Evolutionary conservation across 2,113 vertebrate species (phyloP).

Genomic region (Otocyon megalotis): DNA sequence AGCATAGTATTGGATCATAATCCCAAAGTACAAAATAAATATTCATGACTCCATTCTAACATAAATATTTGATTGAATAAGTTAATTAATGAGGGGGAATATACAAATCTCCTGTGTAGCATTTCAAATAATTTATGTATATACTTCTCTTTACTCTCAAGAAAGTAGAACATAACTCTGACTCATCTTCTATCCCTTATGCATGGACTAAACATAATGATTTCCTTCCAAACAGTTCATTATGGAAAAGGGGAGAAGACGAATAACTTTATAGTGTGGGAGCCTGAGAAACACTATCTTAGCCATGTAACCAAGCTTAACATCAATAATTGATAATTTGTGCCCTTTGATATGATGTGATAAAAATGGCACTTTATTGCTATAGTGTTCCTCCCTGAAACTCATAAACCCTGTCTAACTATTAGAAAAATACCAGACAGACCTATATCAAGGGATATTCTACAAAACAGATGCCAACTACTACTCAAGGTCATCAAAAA

Average conservation of each 20-base stretch:
- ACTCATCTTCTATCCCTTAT: not conserved
- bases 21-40: not conserved
- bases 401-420: not conserved
- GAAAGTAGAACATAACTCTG: not conserved
- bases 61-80: not conserved
- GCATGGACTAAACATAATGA: not conserved
- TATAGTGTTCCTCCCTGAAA: not conserved
- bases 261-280: not conserved
- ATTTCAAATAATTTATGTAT: not conserved
- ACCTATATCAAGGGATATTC: not conserved
- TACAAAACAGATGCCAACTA: not conserved
- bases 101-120: not conserved
- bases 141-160: not conserved
- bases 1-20: not conserved
- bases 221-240: not conserved
- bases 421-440: not conserved
- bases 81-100: not conserved
- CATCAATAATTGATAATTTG: not conserved
- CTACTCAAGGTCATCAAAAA: conserved; percentile 8
- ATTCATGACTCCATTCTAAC: not conserved
- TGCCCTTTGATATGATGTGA: not conserved
- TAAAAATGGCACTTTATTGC: not conserved
- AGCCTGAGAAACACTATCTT: not conserved
- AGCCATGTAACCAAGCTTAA: not conserved
- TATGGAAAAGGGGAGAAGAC: not conserved